Conservation (phyloP, 2,888 invertebrate species). For the Poecilobothrus nobilitatus region DNA sequence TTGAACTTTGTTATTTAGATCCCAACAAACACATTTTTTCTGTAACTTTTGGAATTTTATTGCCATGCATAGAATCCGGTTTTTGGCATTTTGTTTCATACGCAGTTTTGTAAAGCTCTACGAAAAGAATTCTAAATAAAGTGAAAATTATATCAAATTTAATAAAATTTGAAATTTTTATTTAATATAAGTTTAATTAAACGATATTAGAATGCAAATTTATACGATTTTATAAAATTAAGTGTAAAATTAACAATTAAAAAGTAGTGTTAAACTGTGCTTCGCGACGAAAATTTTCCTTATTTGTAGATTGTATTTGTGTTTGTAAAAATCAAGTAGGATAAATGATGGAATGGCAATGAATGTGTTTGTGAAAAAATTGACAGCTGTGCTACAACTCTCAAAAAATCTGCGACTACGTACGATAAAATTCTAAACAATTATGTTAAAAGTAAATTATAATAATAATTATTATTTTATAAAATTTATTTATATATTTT, state of each 20-base stretch:
- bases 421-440: not conserved
- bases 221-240: not conserved
- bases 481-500: not conserved
- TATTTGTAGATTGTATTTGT: not conserved
- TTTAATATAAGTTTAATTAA: not conserved
- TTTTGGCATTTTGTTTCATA: conserved; percentile 6
- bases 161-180: not conserved
- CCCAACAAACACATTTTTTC: not conserved
- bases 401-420: conserved; percentile 3
- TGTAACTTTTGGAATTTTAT: not conserved
- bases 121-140: conserved; percentile 6
- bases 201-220: not conserved
- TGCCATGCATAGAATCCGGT: conserved; percentile 6
- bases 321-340: not conserved
- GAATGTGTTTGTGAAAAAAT: conserved; percentile 1
- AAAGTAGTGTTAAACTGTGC: conserved; percentile 3
- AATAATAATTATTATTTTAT: not conserved
- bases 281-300: conserved; percentile 4
- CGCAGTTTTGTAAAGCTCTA: conserved; percentile 1
- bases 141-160: not conserved
- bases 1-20: too few species aligned
- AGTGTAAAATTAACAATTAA: not conserved
- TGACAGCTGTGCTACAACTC: conserved; percentile 6
- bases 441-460: not conserved
- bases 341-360: conserved; percentile 1